Evolutionary conservation across 2,797 vertebrate species (phyloP).

Genomic region (Micropoecilia bifurca): DNA sequence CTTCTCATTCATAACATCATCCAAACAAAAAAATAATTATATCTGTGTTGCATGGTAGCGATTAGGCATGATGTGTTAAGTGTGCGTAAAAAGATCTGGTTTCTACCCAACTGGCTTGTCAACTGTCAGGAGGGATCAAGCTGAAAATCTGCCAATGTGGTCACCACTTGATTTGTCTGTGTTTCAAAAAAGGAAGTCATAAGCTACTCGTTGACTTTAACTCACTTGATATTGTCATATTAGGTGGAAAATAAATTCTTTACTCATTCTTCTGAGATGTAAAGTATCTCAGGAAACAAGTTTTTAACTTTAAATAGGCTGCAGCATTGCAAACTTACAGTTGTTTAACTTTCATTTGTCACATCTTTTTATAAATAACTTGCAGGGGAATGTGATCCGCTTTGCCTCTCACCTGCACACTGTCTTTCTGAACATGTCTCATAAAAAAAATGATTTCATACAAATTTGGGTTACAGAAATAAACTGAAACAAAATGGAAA

Average conservation of each 20-base stretch:
- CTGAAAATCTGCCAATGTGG: background rate
- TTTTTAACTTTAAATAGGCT: constrained; percentile 3
- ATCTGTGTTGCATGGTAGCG: background rate
- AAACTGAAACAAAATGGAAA: constrained; percentile 10
- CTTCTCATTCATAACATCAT: background rate
- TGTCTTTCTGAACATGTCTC: background rate
- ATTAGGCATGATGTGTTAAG: background rate
- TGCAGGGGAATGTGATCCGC: background rate
- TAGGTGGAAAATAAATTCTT: background rate
- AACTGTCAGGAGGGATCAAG: background rate
- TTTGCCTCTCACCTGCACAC: constrained; percentile 3
- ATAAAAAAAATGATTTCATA: background rate
- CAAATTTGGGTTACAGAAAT: background rate
- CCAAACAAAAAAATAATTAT: background rate
- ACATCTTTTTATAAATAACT: constrained; percentile 1
- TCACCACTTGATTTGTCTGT: background rate
- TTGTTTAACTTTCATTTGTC: background rate
- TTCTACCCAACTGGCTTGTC: background rate
- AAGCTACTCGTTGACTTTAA: background rate
- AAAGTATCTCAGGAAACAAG: background rate
- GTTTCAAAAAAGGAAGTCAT: background rate
- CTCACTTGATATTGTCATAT: background rate
- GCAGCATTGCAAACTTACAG: background rate
- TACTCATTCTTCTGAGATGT: background rate
- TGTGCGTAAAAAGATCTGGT: background rate